A percentile compares a stretch with the other conserved stretches of the same genome.
Conservation (phyloP, 1,140 invertebrate species). For the Neodiprion virginianus region DNA sequence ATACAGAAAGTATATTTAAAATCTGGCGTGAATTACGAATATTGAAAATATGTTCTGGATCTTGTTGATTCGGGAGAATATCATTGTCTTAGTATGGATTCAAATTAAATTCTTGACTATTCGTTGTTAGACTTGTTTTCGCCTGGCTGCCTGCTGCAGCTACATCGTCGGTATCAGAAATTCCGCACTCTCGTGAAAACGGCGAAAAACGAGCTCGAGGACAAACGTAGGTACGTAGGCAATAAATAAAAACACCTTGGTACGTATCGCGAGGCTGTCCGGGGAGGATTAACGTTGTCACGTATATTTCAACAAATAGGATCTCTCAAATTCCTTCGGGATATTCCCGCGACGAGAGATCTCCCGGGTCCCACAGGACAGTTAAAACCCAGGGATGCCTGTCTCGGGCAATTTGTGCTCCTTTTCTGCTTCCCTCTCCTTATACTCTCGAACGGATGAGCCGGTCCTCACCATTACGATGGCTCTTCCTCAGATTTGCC, state of each 20-base stretch:
- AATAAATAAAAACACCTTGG: neutral
- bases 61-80: too few relatives aligned
- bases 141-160: too few relatives aligned
- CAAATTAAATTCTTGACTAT: too few relatives aligned
- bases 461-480: neutral
- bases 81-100: too few relatives aligned
- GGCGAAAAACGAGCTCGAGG: too few relatives aligned
- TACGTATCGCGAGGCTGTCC: neutral
- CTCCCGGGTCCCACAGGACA: neutral
- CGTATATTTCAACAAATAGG: conserved; percentile 4
- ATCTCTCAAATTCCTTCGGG: neutral
- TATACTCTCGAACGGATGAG: neutral
- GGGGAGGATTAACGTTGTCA: neutral
- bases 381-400: neutral
- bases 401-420: neutral
- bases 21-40: too few relatives aligned
- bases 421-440: too few relatives aligned
- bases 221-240: neutral
- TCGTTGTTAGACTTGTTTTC: too few relatives aligned
- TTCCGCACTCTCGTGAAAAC: too few relatives aligned
- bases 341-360: neutral
- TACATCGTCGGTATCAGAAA: too few relatives aligned
- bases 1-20: too few relatives aligned
- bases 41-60: too few relatives aligned
- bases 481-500: conserved; percentile 3